Base-by-base conservation (phyloP, 2,888 invertebrate species). In the Emmelina monodactyla region DNA sequence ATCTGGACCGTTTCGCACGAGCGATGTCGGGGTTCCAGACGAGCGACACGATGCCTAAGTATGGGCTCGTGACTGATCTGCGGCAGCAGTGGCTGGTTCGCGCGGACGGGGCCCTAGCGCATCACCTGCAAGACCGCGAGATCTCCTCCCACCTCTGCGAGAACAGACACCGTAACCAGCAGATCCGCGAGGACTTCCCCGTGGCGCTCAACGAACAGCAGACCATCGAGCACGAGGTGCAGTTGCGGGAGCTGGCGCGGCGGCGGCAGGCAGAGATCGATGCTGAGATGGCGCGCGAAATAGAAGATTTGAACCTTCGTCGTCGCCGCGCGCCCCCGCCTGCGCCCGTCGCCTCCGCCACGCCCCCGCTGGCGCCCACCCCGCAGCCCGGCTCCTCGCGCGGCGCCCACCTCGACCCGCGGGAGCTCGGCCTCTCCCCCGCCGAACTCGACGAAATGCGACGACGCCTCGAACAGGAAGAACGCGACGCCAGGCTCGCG, bases 51-150 rank as follows among this genome's bases (percentile, higher is more conserved):
- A 70, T 79, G 78, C 79, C 79, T 5, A 79, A 79, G 53, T 57
- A 73, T 34, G 79, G 79, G 39, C 79, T 68, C 41, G 79, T 79
- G 44, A 78, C 73, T 13, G 79, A 76, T 38, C 52, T 79, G 29
- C 64, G 78, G 19, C 75, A 79, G 51, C 78, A 79, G 54, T 80
- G 80, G 80, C 51, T 80, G 37, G 78, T 80, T 45, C 64, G 78
- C 1, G 48, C 79, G 2, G 80, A 80, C 44, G 79, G 78, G 0
- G 79, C 78, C 16, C 60, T 80, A 29, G 80, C 80, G 4, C 73
- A 79, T 44, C 66, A 72, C 2, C 53, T 81, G 29, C 80, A 81
- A 44, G 80, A 81, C 50, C 68, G 78, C 2, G 80, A 81, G 50
- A 80, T 80, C 37, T 75, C 75, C 1, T 69, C 76, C 3, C 80